Base-by-base conservation (phyloP, 2,888 invertebrate genomes). In the Aphodius granarius region DNA sequence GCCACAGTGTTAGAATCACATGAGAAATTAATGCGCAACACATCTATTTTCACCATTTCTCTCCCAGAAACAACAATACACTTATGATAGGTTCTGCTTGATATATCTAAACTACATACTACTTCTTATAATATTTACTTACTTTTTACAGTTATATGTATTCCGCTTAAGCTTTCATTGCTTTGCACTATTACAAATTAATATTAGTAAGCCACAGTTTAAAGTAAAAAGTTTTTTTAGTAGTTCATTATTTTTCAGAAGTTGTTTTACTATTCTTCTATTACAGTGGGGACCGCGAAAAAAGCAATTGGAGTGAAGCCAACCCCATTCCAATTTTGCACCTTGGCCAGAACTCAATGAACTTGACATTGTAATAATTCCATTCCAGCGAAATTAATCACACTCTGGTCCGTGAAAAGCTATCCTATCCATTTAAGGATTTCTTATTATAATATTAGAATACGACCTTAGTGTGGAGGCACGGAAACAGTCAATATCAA, bases 1-100 rank as follows among this genome's bases (percentile, higher is more conserved):
- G 76, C 73, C 76, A 63, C 71, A 66, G 73, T 71, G 76, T 68
- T 72, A 68, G 68, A 20, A n/a, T n/a, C 21, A 21, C 68, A 68
- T 20, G 68, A 21, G 43, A 43, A 43, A 43, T 43, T 43, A 43
- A 43, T 43, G 43, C 43, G 43, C 43, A 43, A 21, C 68, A 68
- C 68, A 22, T 68, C 21, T 68, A 22, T 19, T 18, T 68, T 68
- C 68, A 20, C 19, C 22, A 19, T 19, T 21, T 6, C 68, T 68
- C 22, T 68, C 68, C 68, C 20, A 21, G 22, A 68, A 19, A 68
- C 22, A 66, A 66, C 66, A 17, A 66, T 17, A 19, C 20, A 19
- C 3, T 66, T 6, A 19, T 66, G 20, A 66, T 19, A 66, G 15
- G n/a, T 66, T 66, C 66, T 16, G 66, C 17, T 66, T 3, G 66